Evolutionary conservation across 2,888 invertebrate genomes (phyloP).

Genomic region (Theretra japonica): DNA sequence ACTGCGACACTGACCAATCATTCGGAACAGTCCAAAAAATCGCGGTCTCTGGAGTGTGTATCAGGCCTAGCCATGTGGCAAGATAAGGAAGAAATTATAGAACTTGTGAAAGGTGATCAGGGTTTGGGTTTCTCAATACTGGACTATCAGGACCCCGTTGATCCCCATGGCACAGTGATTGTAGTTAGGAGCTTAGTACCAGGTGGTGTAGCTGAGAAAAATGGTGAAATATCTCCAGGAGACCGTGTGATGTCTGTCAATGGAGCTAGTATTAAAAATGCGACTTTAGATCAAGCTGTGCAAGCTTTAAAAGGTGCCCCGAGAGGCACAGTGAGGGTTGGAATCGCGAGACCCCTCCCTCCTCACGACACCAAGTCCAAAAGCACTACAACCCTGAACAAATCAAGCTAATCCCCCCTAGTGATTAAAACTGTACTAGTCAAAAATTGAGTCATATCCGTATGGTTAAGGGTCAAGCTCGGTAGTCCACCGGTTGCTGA

Average conservation of each 20-base stretch:
- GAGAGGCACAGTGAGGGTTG: slow-evolving; percentile 94
- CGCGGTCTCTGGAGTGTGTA: slow-evolving; percentile 97
- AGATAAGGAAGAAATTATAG: slow-evolving; percentile 95
- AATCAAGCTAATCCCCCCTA: slow-evolving; percentile 72
- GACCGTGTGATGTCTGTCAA: slow-evolving; percentile 97
- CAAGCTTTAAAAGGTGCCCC: slow-evolving; percentile 97
- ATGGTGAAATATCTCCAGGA: slow-evolving; percentile 97
- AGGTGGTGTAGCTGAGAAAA: slow-evolving; percentile 98
- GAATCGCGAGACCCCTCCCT: slow-evolving; percentile 94
- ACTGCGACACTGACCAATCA: slow-evolving; percentile 91
- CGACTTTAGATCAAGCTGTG: slow-evolving; percentile 97
- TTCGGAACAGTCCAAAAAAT: slow-evolving; percentile 88
- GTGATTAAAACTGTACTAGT: slow-evolving; percentile 68
- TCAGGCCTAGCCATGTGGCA: slow-evolving; percentile 99
- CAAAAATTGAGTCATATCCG: slow-evolving; percentile 77
- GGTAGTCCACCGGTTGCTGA: not conserved
- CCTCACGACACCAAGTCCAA: slow-evolving; percentile 70
- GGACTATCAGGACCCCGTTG: slow-evolving; percentile 98
- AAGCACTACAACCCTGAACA: slow-evolving; percentile 72
- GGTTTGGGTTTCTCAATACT: slow-evolving; percentile 99
- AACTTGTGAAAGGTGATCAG: slow-evolving; percentile 96
- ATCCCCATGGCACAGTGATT: slow-evolving; percentile 97
- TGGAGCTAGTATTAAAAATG: slow-evolving; percentile 94
- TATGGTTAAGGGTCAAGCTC: slow-evolving; percentile 56
- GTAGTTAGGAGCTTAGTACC: slow-evolving; percentile 98